Percentiles rank a stretch among this genome's conserved stretches.
phyloP scores from a whole-genome alignment of 2,797 vertebrate species.

The Phataginus tricuspis region DNA sequence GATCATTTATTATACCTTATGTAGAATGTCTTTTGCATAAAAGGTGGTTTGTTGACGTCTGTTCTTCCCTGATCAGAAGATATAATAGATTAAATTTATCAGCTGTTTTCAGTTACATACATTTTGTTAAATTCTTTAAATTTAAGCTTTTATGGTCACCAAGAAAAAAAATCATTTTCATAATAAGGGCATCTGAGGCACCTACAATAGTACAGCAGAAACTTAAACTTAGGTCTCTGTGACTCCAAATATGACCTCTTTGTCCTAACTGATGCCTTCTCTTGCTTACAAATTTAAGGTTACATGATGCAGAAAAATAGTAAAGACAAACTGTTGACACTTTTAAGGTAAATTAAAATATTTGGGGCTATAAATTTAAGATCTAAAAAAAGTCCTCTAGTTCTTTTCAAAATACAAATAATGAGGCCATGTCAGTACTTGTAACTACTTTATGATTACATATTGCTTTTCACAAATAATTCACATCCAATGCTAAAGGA shows the following conservation, averaged over 20 bases:
- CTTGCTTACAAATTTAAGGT: not conserved
- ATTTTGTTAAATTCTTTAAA: not conserved
- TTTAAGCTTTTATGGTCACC: not conserved
- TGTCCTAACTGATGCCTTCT: not conserved
- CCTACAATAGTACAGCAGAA: not conserved
- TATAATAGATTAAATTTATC: not conserved
- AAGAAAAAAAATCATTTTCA: not conserved
- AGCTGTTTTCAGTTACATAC: not conserved
- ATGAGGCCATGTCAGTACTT: not conserved
- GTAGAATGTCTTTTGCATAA: not conserved
- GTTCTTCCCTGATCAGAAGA: not conserved
- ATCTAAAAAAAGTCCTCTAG: not conserved
- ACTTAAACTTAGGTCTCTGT: not conserved
- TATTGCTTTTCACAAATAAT: not conserved
- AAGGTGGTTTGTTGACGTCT: not conserved
- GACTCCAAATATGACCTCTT: not conserved
- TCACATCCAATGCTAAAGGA: not conserved
- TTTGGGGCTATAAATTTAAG: not conserved
- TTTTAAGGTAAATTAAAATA: not conserved
- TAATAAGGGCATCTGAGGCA: not conserved
- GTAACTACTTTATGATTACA: not conserved
- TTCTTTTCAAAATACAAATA: not conserved
- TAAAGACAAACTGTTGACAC: not conserved
- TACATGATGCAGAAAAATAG: not conserved
- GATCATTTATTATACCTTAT: not conserved